Conservation (phyloP, 2,888 invertebrate species). For the Lordiphosa fenestrarum region DNA sequence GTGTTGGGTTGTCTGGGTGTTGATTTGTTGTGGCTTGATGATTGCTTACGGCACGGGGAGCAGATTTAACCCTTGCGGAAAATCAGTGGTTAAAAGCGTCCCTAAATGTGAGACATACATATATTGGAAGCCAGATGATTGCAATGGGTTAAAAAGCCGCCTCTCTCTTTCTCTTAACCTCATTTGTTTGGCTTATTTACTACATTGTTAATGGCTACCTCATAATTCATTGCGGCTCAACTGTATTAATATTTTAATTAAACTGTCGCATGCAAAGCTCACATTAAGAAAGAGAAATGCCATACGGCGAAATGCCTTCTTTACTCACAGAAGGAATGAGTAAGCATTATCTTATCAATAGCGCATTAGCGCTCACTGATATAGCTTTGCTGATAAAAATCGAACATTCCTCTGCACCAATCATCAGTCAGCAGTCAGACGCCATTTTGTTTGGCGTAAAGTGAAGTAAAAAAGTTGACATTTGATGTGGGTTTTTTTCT, state of each 20-base stretch:
- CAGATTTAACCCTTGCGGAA: conserved; percentile 7
- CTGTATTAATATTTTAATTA: conserved; percentile 62
- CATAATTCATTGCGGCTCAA: conserved; percentile 1
- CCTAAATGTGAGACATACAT: too few relatives aligned
- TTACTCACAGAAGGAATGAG: conserved; percentile 1
- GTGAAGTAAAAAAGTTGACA: conserved; percentile 1
- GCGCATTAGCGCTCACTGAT: conserved; percentile 48
- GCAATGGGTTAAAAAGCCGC: too few relatives aligned
- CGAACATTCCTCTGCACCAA: conserved; percentile 42
- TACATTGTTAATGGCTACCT: too few relatives aligned
- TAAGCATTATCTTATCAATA: conserved; percentile 56
- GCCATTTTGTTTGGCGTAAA: conserved; percentile 57
- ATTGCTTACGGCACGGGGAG: background rate
- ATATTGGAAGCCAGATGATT: too few relatives aligned
- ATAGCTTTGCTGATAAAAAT: conserved; percentile 53
- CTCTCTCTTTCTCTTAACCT: too few relatives aligned
- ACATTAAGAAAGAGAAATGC: conserved; percentile 19
- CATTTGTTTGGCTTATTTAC: too few relatives aligned
- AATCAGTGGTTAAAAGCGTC: too few relatives aligned
- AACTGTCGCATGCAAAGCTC: conserved; percentile 53
- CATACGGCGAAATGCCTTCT: conserved; percentile 4
- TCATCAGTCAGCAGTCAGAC: conserved; percentile 40
- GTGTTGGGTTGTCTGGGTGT: conserved; percentile 17
- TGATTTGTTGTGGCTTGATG: conserved; percentile 13
- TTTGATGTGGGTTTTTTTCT: conserved; percentile 21